A percentile compares a stretch with the other conserved stretches of the same genome.
phyloP scores from a whole-genome alignment of 2,888 invertebrate genomes.

The Yponomeuta malinellus region DNA sequence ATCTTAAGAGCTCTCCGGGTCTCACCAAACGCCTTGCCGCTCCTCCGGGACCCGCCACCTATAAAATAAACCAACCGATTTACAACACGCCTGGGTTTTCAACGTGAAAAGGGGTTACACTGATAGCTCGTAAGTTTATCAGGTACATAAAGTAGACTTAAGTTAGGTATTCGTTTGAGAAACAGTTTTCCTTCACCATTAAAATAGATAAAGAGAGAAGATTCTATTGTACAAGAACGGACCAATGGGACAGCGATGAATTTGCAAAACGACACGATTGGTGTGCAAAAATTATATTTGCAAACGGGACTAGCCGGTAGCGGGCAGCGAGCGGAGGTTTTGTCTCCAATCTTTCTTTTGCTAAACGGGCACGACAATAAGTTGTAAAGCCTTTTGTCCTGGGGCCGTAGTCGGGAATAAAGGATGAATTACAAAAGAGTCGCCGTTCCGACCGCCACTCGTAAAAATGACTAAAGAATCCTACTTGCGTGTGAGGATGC shows the following conservation, averaged over 20 bases:
- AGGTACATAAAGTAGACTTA: background rate
- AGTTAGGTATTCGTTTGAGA: background rate
- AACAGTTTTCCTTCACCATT: background rate
- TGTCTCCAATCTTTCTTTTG: slow-evolving; percentile 34
- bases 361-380: slow-evolving; percentile 42
- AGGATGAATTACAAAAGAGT: slow-evolving; percentile 67
- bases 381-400: slow-evolving; percentile 56
- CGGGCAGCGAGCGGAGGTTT: slow-evolving; percentile 32
- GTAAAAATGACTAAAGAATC: slow-evolving; percentile 67
- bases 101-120: slow-evolving; percentile 58
- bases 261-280: slow-evolving; percentile 56
- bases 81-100: slow-evolving; percentile 65
- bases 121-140: slow-evolving; percentile 55
- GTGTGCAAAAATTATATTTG: slow-evolving; percentile 71
- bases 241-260: slow-evolving; percentile 50
- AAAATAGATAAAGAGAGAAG: background rate
- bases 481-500: slow-evolving; percentile 34
- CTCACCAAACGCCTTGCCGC: slow-evolving; percentile 37
- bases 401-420: slow-evolving; percentile 59
- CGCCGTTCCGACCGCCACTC: slow-evolving; percentile 54
- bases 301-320: slow-evolving; percentile 53
- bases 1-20: slow-evolving; percentile 58
- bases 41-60: slow-evolving; percentile 60
- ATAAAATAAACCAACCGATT: slow-evolving; percentile 74
- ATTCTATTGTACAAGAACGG: slow-evolving; percentile 48